Conservation (phyloP, 2,113 vertebrate genomes). For the Bagarius yarrelli region DNA sequence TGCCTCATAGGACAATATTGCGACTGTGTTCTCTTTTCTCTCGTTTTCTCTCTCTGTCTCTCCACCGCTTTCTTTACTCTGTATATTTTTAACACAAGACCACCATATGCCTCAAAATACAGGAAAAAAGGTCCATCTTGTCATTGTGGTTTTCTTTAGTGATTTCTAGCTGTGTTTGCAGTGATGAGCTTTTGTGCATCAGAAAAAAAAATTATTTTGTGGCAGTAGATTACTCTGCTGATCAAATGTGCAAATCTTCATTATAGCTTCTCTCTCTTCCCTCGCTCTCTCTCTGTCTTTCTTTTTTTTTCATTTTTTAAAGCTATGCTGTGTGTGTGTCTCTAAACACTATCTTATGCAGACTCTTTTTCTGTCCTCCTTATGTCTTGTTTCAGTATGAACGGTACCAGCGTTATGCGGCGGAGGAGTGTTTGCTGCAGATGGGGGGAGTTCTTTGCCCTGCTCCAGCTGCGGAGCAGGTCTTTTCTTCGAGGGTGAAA, state of each 20-base stretch:
- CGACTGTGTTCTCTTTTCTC: no score
- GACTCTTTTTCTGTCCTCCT: neutral
- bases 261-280: neutral
- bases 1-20: slow-evolving; percentile 54
- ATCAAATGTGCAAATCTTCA: slow-evolving; percentile 21
- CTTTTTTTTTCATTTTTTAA: neutral
- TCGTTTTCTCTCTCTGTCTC: neutral
- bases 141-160: slow-evolving; percentile 19
- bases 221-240: slow-evolving; percentile 12
- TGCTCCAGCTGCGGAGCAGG: slow-evolving; percentile 82
- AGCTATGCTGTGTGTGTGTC: neutral
- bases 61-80: neutral
- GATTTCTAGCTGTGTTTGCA: slow-evolving; percentile 30
- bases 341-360: neutral
- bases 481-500: slow-evolving; percentile 73
- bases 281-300: neutral
- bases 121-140: neutral
- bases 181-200: neutral
- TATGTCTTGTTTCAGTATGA: slow-evolving; percentile 72
- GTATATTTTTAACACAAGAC: neutral
- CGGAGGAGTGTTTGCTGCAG: slow-evolving; percentile 82
- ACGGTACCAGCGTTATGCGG: slow-evolving; percentile 83
- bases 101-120: neutral
- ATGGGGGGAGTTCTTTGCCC: slow-evolving; percentile 88
- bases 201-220: slow-evolving; percentile 12